phyloP scores from a whole-genome alignment of 2,888 invertebrate genomes.

The Heliconius charithonia region DNA sequence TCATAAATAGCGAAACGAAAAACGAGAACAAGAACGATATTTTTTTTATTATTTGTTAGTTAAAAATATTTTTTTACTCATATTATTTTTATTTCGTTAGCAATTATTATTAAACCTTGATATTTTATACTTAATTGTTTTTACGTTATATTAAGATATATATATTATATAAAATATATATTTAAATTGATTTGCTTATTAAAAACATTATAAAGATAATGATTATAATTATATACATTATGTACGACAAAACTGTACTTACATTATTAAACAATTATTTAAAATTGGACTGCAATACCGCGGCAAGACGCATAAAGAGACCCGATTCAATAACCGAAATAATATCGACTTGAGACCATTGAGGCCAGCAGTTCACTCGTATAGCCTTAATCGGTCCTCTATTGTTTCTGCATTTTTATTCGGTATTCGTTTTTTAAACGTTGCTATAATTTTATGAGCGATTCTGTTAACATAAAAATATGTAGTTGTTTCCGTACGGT shows the following conservation, averaged over 20 bases:
- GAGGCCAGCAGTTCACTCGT: constrained; percentile 27
- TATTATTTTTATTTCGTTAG: background rate
- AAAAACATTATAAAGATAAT: no score
- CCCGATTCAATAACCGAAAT: constrained; percentile 29
- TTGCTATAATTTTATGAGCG: background rate
- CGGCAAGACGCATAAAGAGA: constrained; percentile 10
- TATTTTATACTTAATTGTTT: background rate
- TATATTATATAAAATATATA: no score
- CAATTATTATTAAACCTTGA: background rate
- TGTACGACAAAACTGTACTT: background rate
- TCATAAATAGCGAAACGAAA: background rate
- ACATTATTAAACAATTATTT: background rate
- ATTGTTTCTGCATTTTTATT: constrained; percentile 22
- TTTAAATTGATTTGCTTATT: no score
- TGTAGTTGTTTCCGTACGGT: background rate
- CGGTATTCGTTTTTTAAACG: constrained; percentile 9
- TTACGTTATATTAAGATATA: no score
- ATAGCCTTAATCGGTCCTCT: constrained; percentile 25
- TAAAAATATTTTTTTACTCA: background rate
- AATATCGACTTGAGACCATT: constrained; percentile 28
- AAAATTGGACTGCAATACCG: constrained; percentile 18
- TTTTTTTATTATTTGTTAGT: background rate
- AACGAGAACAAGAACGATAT: background rate
- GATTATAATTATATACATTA: background rate
- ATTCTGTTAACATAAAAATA: constrained; percentile 3